phyloP scores from a whole-genome alignment of 2,113 vertebrate species.

The Hemiscyllium ocellatum region DNA sequence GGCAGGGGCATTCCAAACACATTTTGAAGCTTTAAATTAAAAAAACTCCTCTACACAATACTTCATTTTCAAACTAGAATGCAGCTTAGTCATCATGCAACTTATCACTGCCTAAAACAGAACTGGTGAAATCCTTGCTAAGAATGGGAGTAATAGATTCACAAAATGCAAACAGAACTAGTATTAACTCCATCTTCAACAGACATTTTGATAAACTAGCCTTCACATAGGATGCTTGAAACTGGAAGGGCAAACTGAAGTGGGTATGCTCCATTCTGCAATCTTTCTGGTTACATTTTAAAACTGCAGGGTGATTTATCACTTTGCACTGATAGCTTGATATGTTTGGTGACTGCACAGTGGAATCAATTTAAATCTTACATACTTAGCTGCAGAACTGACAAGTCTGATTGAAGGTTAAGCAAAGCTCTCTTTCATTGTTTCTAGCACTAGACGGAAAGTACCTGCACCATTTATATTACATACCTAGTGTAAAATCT shows the following conservation, averaged over 20 bases:
- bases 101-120: not conserved
- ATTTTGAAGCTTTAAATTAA: not conserved
- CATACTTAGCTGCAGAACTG: not conserved
- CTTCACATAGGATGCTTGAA: not conserved
- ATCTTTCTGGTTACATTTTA: not conserved
- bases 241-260: not conserved
- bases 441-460: not conserved
- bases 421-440: not conserved
- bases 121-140: not conserved
- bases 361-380: not conserved
- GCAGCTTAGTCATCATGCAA: not conserved
- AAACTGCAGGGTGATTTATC: not conserved
- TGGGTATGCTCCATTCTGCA: not conserved
- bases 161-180: not conserved
- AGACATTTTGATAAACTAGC: not conserved
- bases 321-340: not conserved
- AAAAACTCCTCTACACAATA: not conserved
- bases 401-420: not conserved
- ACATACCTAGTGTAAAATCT: not conserved
- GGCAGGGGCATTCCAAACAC: not conserved
- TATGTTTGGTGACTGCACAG: not conserved
- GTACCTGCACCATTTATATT: not conserved
- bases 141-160: not conserved
- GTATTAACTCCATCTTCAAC: conserved; percentile 9
- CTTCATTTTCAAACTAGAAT: not conserved